Evolutionary conservation across 35 echinoderm and acorn worm species (phyloP).

Genomic region (Stichopus chloronotus): DNA sequence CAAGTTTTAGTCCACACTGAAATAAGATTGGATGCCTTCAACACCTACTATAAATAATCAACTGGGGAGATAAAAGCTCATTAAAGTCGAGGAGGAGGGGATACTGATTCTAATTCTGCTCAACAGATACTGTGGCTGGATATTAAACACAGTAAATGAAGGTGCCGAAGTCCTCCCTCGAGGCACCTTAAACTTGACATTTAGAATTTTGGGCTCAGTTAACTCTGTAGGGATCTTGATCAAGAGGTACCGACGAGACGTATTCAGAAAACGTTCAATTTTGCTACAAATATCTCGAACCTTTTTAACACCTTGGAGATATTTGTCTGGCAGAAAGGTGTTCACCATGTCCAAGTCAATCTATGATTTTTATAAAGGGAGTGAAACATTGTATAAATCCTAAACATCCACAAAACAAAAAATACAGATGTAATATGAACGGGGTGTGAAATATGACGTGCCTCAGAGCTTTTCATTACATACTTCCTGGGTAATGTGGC

Average conservation of each 20-base stretch:
- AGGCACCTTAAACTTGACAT: conserved; percentile 14
- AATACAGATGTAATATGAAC: too few relatives aligned
- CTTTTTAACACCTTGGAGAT: background rate
- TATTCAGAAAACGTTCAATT: background rate
- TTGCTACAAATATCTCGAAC: background rate
- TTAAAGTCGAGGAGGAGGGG: background rate
- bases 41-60: background rate
- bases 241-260: background rate
- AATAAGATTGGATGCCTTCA: background rate
- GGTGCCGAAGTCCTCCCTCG: background rate
- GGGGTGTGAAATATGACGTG: too few relatives aligned
- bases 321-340: background rate
- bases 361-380: background rate
- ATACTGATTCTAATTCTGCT: background rate
- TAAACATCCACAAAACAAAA: background rate
- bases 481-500: too few relatives aligned
- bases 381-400: background rate
- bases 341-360: background rate
- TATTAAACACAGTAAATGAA: conserved; percentile 5
- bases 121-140: background rate
- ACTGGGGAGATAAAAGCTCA: background rate
- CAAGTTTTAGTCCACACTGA: background rate
- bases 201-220: background rate
- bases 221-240: background rate
- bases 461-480: too few relatives aligned